Percentiles rank a stretch among this genome's conserved stretches.
Conservation (phyloP, 2,888 invertebrate genomes). For the Parnassius mnemosyne region DNA sequence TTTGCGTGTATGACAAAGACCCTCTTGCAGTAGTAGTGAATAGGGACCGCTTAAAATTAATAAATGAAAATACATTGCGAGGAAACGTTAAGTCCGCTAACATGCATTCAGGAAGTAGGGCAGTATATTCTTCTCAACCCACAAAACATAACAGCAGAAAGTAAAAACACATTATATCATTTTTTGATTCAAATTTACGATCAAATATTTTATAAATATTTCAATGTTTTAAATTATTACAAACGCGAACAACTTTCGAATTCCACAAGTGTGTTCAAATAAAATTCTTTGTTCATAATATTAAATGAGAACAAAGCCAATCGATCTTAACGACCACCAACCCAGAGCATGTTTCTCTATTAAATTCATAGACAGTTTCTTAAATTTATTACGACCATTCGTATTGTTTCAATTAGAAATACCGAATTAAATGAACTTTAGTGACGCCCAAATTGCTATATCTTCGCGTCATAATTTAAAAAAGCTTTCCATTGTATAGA, state of each 20-base stretch:
- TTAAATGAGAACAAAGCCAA: constrained; percentile 47
- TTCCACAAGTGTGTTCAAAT: constrained; percentile 19
- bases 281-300: constrained; percentile 33
- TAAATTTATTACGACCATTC: constrained; percentile 63
- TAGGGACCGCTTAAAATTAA: too few relatives aligned
- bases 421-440: constrained; percentile 63
- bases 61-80: too few relatives aligned
- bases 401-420: constrained; percentile 77
- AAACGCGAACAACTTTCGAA: constrained; percentile 14
- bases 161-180: too few relatives aligned
- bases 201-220: background rate
- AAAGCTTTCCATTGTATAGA: constrained; percentile 62
- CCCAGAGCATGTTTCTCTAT: constrained; percentile 55
- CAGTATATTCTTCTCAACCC: too few relatives aligned
- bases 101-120: too few relatives aligned
- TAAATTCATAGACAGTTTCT: constrained; percentile 51
- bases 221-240: background rate
- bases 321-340: constrained; percentile 67
- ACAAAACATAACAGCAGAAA: too few relatives aligned
- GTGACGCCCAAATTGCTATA: constrained; percentile 74
- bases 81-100: too few relatives aligned
- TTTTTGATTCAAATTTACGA: background rate
- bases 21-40: too few relatives aligned
- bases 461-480: constrained; percentile 51
- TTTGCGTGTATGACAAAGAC: too few relatives aligned